These are phyloP conservation scores for Xiphorhynchus erythropygius DNA, from an alignment of 2,797 vertebrate genomes.

Conservation along the genomic window DNA sequence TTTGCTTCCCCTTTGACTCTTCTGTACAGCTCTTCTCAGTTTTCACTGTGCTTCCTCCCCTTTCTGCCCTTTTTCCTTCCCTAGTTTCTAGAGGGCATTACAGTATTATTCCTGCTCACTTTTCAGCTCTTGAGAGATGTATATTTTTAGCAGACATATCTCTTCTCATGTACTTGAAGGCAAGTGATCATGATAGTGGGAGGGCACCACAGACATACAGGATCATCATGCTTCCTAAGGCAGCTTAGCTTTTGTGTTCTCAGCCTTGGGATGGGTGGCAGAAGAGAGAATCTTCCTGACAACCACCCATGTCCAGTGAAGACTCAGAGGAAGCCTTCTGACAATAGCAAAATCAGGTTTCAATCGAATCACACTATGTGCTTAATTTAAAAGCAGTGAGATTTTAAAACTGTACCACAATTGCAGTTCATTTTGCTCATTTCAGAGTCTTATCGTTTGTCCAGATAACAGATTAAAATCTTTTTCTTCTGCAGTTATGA, in stretches of 20 bases:
- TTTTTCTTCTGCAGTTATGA: not conserved
- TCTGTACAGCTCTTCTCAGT: not conserved
- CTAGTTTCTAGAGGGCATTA: not conserved
- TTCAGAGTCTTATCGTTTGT: not conserved
- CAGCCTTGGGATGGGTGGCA: not conserved
- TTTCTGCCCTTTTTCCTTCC: not conserved
- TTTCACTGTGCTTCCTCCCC: not conserved
- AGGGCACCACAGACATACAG: not conserved
- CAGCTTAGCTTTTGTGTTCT: not conserved
- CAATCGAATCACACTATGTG: not conserved
- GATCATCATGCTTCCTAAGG: not conserved
- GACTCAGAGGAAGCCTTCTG: not conserved
- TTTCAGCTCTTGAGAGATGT: not conserved
- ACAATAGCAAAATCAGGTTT: not conserved
- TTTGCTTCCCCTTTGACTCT: constrained; percentile 16
- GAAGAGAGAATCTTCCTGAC: not conserved
- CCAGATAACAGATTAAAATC: not conserved
- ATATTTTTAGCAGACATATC: constrained; percentile 21
- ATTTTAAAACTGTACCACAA: not conserved
- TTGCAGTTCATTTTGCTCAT: not conserved
- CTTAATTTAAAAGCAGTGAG: not conserved
- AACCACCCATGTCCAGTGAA: not conserved
- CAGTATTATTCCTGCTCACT: not conserved
- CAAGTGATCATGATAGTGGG: not conserved
- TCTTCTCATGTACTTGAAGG: not conserved